These are phyloP conservation scores for Anagrus nilaparvatae DNA, from an alignment of 1,140 invertebrate species.

Conservation along the genomic window DNA sequence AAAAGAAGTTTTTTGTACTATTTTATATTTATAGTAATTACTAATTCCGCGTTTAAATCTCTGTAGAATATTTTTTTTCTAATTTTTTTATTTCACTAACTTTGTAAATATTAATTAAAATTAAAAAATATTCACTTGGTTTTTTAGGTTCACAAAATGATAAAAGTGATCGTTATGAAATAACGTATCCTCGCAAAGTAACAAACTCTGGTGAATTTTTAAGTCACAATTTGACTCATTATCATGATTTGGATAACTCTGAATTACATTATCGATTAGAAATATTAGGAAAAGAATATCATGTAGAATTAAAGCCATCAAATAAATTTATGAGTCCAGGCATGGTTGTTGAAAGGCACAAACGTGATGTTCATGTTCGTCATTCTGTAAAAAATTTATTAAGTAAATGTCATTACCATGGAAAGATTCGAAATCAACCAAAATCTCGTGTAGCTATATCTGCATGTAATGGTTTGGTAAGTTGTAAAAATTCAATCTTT, in stretches of 20 bases:
- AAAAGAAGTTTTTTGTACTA: too few species aligned
- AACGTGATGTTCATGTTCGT: slow-evolving; percentile 44
- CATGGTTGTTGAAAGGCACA: slow-evolving; percentile 60
- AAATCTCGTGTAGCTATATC: slow-evolving; percentile 63
- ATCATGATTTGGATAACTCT: slow-evolving; percentile 32
- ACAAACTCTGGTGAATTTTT: slow-evolving; percentile 43
- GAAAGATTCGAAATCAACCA: slow-evolving; percentile 54
- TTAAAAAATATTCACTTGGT: too few species aligned
- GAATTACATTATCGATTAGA: slow-evolving; percentile 49
- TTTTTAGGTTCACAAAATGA: too few species aligned
- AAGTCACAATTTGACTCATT: slow-evolving; percentile 45
- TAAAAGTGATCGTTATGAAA: too few species aligned
- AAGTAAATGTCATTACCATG: slow-evolving; percentile 64
- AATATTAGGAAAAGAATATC: slow-evolving; percentile 40
- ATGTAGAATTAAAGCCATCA: slow-evolving; percentile 50
- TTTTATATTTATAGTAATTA: too few species aligned
- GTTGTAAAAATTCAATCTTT: slow-evolving; percentile 25
- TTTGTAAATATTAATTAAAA: too few species aligned
- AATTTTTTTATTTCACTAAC: too few species aligned
- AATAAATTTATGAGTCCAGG: slow-evolving; percentile 56
- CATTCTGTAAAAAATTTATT: slow-evolving; percentile 37
- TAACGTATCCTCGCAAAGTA: slow-evolving; percentile 50
- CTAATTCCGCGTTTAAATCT: too few species aligned
- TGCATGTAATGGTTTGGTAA: slow-evolving; percentile 74
- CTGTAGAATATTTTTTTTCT: too few species aligned